These are phyloP conservation scores for Scarus forsteni DNA, from an alignment of 2,797 vertebrate genomes.

Conservation along the genomic window DNA sequence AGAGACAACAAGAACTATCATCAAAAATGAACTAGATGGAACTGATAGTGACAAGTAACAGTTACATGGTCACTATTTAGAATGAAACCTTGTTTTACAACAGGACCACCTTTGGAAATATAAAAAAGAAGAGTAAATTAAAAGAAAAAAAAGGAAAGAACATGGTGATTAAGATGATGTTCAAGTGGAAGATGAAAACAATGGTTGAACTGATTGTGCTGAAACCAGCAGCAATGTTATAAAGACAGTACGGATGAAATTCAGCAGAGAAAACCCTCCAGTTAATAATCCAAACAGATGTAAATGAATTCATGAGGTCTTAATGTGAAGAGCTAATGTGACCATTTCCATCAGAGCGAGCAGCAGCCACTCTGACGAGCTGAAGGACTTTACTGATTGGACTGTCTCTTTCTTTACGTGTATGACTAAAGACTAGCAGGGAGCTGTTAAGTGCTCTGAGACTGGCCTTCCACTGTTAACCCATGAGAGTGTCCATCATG, in stretches of 20 bases:
- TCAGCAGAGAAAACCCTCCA: slow-evolving; percentile 18
- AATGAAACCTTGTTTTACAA: no score
- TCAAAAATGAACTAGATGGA: no score
- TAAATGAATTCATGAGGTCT: slow-evolving; percentile 61
- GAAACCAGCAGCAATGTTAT: slow-evolving; percentile 2
- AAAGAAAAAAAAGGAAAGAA: neutral
- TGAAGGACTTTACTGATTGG: slow-evolving; percentile 51
- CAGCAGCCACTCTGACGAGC: slow-evolving; percentile 16
- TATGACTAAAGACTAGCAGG: slow-evolving; percentile 51
- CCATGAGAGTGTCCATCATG: slow-evolving; percentile 27
- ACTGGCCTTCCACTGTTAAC: slow-evolving; percentile 39
- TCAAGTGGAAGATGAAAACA: slow-evolving; percentile 5
- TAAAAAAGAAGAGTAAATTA: no score
- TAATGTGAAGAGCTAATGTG: slow-evolving; percentile 52
- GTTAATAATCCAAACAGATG: slow-evolving; percentile 45
- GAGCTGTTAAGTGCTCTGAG: slow-evolving; percentile 52
- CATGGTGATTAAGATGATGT: neutral
- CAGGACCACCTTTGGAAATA: neutral
- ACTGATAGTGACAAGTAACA: no score
- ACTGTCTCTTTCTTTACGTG: slow-evolving; percentile 9
- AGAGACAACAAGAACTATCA: no score
- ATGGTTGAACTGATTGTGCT: neutral
- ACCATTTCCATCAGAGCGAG: slow-evolving; percentile 18
- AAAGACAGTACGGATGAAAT: slow-evolving; percentile 4
- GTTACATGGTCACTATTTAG: no score